Evolutionary conservation across 2,113 vertebrate species (phyloP).

Genomic region (Poeciliopsis retropinna): DNA sequence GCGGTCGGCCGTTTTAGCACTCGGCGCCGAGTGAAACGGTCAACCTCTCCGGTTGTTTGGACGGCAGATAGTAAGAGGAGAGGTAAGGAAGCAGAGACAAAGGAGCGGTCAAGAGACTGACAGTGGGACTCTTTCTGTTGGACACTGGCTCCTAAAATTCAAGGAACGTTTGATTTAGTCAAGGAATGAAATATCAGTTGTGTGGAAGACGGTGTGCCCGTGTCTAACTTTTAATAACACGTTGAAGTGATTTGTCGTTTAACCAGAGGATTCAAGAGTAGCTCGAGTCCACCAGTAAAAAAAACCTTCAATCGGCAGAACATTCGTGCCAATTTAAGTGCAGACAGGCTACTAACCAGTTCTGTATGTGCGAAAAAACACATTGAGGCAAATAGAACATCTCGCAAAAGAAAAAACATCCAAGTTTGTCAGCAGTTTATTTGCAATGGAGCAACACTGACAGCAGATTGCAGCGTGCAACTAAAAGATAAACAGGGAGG

Average conservation of each 20-base stretch:
- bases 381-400: neutral
- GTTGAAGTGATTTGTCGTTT: no score
- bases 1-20: conserved; percentile 44
- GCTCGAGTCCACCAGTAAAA: no score
- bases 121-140: conserved; percentile 16
- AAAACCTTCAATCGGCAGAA: no score
- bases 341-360: neutral
- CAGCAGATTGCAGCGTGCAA: neutral
- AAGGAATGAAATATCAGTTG: no score
- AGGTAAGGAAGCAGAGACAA: conserved; percentile 35
- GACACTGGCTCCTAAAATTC: no score
- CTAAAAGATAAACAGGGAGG: neutral
- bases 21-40: conserved; percentile 33
- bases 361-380: neutral
- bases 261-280: no score
- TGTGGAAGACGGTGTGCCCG: no score
- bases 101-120: conserved; percentile 46
- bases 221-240: no score
- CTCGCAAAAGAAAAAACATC: no score
- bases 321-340: no score
- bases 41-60: conserved; percentile 49
- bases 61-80: conserved; percentile 35
- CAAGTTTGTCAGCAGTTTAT: no score
- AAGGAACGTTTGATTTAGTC: no score
- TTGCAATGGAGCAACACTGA: neutral